Base-by-base conservation (phyloP, 2,888 invertebrate genomes). In the Teinopalpus imperialis region DNA sequence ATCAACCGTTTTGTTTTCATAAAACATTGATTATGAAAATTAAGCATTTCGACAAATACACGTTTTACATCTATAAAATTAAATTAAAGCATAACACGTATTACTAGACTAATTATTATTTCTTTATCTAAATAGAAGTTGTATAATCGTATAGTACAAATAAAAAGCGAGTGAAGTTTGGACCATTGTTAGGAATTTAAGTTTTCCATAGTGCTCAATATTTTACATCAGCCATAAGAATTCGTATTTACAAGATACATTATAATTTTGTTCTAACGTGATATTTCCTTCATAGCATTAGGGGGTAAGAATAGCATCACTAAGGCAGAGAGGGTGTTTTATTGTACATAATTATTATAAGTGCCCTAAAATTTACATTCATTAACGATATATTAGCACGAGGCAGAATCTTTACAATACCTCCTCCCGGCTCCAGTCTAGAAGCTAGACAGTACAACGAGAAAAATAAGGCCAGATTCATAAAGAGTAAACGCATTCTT, bases 171-270 rank as follows among this genome's bases (percentile, higher is more conserved):
- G 82, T 82, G 81, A 83, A 81, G 81, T 85, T 87, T 87, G 87
- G 87, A 87, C 87, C 87, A 86, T 87, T 85, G 81, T 81, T 86
- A 87, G 87, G 86, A 87, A 87, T 86, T 77, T 61, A 76, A 80
- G 81, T 80, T 81, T 81, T 85, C 85, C 85, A 75, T 81, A 78
- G 82, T 83, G 83, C 81, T 76, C 70, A 69, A 74, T 77, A 77
- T 73, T 72, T 66, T 72, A 82, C 79, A 81, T 71, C 74, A 78
- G 80, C 74, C 71, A 69, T 78, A 75, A 79, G 75, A 77, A 67
- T 69, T 79, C 70, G 66, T 82, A 86, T 86, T 81, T 86, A 86
- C 85, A 85, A 81, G 68, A 66, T 74, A 73, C 70, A 74, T 61
- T 66, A 73, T 54, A 74, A 69, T 69, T 75, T 75, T 59, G 66